These are phyloP conservation scores for Oryzias dopingdopingensis DNA, from an alignment of 2,797 vertebrate species.

Conservation along the genomic window DNA sequence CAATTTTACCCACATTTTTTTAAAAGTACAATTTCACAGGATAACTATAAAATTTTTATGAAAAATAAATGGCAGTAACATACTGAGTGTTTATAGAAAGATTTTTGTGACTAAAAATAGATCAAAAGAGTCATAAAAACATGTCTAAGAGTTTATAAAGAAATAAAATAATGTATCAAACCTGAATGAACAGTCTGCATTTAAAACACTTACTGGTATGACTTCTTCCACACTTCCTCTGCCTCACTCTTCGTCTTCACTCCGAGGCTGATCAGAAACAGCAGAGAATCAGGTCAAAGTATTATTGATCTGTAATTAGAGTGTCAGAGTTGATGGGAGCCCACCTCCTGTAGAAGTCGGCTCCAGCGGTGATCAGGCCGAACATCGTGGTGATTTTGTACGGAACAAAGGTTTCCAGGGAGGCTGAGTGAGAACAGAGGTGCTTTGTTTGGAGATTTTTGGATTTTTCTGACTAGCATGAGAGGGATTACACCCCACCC, in stretches of 20 bases:
- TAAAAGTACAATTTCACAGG: no score
- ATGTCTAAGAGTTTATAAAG: no score
- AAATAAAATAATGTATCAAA: no score
- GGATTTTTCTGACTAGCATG: constrained; percentile 31
- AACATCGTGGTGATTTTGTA: constrained; percentile 67
- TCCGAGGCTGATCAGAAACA: constrained; percentile 56
- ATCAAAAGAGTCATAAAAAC: no score
- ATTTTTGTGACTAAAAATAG: no score
- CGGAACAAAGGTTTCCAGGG: constrained; percentile 54
- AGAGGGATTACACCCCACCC: constrained; percentile 45
- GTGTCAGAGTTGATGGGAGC: background rate
- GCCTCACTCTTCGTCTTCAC: constrained; percentile 73
- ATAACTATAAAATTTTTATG: no score
- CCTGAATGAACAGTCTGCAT: no score
- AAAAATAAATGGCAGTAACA: no score
- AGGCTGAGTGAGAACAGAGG: constrained; percentile 39
- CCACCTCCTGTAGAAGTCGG: constrained; percentile 67
- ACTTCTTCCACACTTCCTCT: constrained; percentile 66
- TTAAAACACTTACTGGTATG: constrained; percentile 58
- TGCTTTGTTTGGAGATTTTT: constrained; percentile 3
- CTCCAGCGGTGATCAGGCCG: constrained; percentile 62
- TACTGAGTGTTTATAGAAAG: no score
- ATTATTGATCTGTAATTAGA: no score
- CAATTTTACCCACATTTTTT: no score
- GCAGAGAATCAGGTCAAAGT: background rate